phyloP scores from a whole-genome alignment of 2,888 invertebrate species.

The Apamea epomidion region DNA sequence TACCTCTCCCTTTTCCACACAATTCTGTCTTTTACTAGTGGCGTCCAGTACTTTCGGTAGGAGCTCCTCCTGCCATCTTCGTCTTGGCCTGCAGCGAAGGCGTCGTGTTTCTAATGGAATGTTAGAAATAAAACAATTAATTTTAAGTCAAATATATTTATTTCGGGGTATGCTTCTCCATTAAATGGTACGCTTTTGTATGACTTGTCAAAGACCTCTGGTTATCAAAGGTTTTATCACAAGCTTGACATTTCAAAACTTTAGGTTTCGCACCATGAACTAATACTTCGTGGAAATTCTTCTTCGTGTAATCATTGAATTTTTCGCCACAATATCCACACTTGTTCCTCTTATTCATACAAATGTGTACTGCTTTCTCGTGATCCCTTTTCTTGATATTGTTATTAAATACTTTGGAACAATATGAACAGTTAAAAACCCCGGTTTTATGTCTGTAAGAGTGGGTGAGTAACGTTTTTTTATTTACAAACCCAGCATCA shows the following conservation, averaged over 20 bases:
- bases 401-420: slow-evolving; percentile 75
- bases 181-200: slow-evolving; percentile 79
- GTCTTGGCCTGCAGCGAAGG: too few relatives aligned
- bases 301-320: slow-evolving; percentile 83
- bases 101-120: too few relatives aligned
- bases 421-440: slow-evolving; percentile 71
- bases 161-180: slow-evolving; percentile 68
- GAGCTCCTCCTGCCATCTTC: too few relatives aligned
- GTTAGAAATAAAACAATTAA: slow-evolving; percentile 11
- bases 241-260: slow-evolving; percentile 84
- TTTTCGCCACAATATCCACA: slow-evolving; percentile 80
- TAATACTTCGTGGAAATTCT: slow-evolving; percentile 80
- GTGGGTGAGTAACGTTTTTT: slow-evolving; percentile 68
- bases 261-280: slow-evolving; percentile 81
- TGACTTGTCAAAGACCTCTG: slow-evolving; percentile 87
- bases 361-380: slow-evolving; percentile 73
- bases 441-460: slow-evolving; percentile 80
- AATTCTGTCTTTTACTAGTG: too few relatives aligned
- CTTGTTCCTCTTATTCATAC: slow-evolving; percentile 72
- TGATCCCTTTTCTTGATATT: slow-evolving; percentile 74
- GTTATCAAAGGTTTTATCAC: slow-evolving; percentile 86
- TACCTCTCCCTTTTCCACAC: too few relatives aligned
- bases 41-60: too few relatives aligned
- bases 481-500: slow-evolving; percentile 84
- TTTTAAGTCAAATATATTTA: slow-evolving; percentile 4